Evolutionary conservation across 2,797 vertebrate genomes (phyloP), one percentile per base, ranked within the genome.

Genomic region (Takifugu rubripes): DNA sequence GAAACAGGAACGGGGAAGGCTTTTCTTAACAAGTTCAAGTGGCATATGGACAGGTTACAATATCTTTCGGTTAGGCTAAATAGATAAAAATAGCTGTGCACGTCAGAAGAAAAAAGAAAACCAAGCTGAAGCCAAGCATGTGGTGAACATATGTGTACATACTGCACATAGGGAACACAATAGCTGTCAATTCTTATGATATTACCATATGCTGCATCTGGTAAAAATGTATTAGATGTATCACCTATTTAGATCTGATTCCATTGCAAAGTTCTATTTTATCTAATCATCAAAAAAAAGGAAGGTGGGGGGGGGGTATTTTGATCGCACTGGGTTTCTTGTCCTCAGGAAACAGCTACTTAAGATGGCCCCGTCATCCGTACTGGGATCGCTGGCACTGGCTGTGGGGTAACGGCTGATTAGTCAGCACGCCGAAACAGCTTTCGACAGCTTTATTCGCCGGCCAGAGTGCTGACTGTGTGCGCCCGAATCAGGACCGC

Each of bases 331-430:
- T 82, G 79, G 80, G 88, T 82, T 21, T 81, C 54, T 52, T 71
- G 52, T 82, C 62, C 69, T 68, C 64, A 70, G 78, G 68, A 82
- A 72, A 59, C 52, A 56, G 54, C 73, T 83, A 86, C 70, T 70
- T 79, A 81, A 80, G 77, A 81, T 74, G 54, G 70, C 59, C 63
- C 67, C 68, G 74, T 82, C 75, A 71, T 78, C 66, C 64, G 78
- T 65, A 81, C 79, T 63, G 73, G 78, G 59, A 70, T 71, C 64
- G 61, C 52, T 86, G 69, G 77, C 83, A 87, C 83, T 70, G 79
- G 78, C 77, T 79, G 81, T 72, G 61, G 62, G 36, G 63, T 84
- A 79, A 82, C 60, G 47, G 67, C 62, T 74, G 76, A 78, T 82
- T 78, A 83, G 71, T 75, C 73, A 54, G 66, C 70, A 64, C 71